These are phyloP conservation scores for Meandrusa payeni DNA, from an alignment of 2,888 invertebrate species.

Conservation along the genomic window DNA sequence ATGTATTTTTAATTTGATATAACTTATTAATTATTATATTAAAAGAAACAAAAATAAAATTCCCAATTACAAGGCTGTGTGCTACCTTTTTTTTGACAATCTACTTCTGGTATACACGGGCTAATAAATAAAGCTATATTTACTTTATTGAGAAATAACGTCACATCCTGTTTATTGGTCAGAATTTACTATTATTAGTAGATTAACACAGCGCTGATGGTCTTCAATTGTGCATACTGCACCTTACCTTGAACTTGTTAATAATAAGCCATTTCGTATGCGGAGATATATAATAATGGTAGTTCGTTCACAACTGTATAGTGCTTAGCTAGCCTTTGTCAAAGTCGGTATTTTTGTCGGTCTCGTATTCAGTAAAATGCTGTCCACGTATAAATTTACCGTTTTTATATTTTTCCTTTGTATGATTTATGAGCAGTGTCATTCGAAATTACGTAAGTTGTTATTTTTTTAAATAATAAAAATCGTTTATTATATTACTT, in stretches of 20 bases:
- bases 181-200: too few relatives aligned
- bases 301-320: slow-evolving; percentile 21
- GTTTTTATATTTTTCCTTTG: slow-evolving; percentile 15
- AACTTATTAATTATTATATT: too few relatives aligned
- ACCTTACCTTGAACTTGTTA: slow-evolving; percentile 33
- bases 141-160: too few relatives aligned
- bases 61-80: too few relatives aligned
- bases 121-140: too few relatives aligned
- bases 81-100: too few relatives aligned
- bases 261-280: slow-evolving; percentile 30
- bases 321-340: slow-evolving; percentile 29
- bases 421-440: slow-evolving; percentile 13
- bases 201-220: slow-evolving; percentile 17
- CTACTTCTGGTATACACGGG: too few relatives aligned
- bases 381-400: slow-evolving; percentile 11
- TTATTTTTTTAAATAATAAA: too few relatives aligned
- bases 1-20: too few relatives aligned
- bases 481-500: too few relatives aligned
- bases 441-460: slow-evolving; percentile 31
- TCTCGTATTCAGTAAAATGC: slow-evolving; percentile 1
- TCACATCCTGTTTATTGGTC: too few relatives aligned
- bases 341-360: slow-evolving; percentile 24
- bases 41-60: too few relatives aligned
- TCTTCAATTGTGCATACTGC: slow-evolving; percentile 25
- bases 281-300: slow-evolving; percentile 37